These are phyloP conservation scores for Asteroscopus sphinx DNA, from an alignment of 2,888 invertebrate genomes.

Conservation along the genomic window DNA sequence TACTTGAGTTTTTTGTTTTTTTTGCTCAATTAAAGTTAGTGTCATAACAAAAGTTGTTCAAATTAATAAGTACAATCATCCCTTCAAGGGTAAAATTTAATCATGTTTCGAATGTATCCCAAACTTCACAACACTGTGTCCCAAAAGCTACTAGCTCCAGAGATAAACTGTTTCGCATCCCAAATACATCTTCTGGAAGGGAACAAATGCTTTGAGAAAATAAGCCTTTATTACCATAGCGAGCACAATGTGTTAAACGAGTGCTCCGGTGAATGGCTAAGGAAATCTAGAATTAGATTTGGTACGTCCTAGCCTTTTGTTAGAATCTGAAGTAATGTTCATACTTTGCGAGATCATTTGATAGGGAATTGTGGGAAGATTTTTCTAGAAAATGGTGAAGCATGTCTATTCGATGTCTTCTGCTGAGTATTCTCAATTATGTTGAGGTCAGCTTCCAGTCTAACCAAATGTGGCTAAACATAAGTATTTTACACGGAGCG, in stretches of 20 bases:
- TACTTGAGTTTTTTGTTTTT: no score
- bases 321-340: conserved; percentile 44
- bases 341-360: conserved; percentile 35
- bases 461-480: no score
- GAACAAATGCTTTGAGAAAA: conserved; percentile 82
- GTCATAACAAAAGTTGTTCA: no score
- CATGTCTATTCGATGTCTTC: no score
- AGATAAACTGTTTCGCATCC: conserved; percentile 83
- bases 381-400: conserved; percentile 14
- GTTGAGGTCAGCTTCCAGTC: no score
- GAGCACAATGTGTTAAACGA: conserved; percentile 73
- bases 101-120: conserved; percentile 1
- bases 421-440: no score
- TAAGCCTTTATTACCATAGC: conserved; percentile 79
- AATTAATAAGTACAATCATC: no score
- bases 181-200: conserved; percentile 84
- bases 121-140: conserved; percentile 57
- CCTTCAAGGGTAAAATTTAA: no score
- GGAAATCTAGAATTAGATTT: conserved; percentile 67
- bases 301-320: conserved; percentile 50
- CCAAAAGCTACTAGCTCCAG: conserved; percentile 66
- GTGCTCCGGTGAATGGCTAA: conserved; percentile 60
- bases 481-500: no score
- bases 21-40: no score
- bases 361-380: conserved; percentile 10